These are phyloP conservation scores for Bradypodion ventrale DNA, from an alignment of 2,797 vertebrate genomes.

Conservation along the genomic window DNA sequence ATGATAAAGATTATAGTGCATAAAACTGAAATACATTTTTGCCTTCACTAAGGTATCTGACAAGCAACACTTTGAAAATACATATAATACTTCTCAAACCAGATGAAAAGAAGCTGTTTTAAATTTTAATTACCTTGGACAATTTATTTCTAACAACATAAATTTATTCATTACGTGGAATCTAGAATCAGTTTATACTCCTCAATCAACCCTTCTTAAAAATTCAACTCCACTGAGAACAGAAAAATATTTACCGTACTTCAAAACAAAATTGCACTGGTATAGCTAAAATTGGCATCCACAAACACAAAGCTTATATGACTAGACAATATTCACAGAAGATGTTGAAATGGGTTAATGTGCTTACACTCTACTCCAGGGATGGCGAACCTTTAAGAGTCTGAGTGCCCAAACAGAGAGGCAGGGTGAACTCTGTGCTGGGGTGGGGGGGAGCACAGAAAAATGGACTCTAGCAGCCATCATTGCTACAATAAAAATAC, in stretches of 20 bases:
- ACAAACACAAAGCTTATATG: not conserved
- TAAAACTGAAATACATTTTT: not conserved
- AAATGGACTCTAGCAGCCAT: conserved; percentile 38
- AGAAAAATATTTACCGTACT: not conserved
- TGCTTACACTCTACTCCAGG: too few species aligned
- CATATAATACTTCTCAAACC: conserved; percentile 13
- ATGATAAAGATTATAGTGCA: too few species aligned
- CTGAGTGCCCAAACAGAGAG: too few species aligned
- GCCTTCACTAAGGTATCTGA: conserved; percentile 30
- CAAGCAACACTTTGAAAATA: conserved; percentile 6
- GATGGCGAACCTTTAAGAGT: too few species aligned
- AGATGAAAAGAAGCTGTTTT: not conserved
- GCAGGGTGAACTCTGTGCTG: too few species aligned
- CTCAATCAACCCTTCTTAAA: conserved; percentile 6
- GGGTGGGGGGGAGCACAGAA: too few species aligned
- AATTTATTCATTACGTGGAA: not conserved
- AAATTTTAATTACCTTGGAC: not conserved
- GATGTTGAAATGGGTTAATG: not conserved
- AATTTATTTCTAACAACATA: not conserved
- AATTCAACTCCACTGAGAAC: not conserved
- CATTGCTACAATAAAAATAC: not conserved
- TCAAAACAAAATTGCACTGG: not conserved
- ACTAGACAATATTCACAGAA: not conserved
- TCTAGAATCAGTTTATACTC: not conserved
- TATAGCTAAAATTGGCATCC: not conserved